These are phyloP conservation scores for Cecropterus lyciades DNA, from an alignment of 1,140 invertebrate species.

Conservation along the genomic window DNA sequence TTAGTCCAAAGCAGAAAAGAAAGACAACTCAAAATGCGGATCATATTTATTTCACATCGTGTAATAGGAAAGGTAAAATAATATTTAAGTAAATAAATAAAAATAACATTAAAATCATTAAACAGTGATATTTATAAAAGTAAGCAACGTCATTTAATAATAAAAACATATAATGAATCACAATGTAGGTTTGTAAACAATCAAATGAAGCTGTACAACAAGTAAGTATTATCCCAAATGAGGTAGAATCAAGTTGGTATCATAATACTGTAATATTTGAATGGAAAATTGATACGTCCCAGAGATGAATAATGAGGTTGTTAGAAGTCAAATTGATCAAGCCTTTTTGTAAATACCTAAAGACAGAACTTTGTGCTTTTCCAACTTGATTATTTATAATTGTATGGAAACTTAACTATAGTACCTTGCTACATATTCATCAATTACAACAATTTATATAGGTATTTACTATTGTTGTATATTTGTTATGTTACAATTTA, in stretches of 20 bases:
- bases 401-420: too few relatives aligned
- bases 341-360: too few relatives aligned
- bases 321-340: too few relatives aligned
- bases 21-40: conserved; percentile 3
- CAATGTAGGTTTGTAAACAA: not conserved
- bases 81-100: conserved; percentile 11
- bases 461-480: too few relatives aligned
- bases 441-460: too few relatives aligned
- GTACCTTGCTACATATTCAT: too few relatives aligned
- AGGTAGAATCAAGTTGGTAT: conserved; percentile 34
- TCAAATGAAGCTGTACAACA: not conserved
- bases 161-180: not conserved
- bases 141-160: not conserved
- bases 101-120: not conserved
- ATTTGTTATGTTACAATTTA: too few relatives aligned
- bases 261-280: conserved; percentile 28
- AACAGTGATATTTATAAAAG: not conserved
- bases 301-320: too few relatives aligned
- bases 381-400: too few relatives aligned
- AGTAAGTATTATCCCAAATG: conserved; percentile 23
- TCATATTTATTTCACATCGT: conserved; percentile 19
- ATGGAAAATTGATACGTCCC: too few relatives aligned
- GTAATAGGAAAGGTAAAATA: not conserved
- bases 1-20: too few relatives aligned
- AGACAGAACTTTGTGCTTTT: too few relatives aligned